A percentile compares a stretch with the other conserved stretches of the same genome.
Conservation (phyloP, 2,888 invertebrate species). For the Drosophila meridionalis region DNA sequence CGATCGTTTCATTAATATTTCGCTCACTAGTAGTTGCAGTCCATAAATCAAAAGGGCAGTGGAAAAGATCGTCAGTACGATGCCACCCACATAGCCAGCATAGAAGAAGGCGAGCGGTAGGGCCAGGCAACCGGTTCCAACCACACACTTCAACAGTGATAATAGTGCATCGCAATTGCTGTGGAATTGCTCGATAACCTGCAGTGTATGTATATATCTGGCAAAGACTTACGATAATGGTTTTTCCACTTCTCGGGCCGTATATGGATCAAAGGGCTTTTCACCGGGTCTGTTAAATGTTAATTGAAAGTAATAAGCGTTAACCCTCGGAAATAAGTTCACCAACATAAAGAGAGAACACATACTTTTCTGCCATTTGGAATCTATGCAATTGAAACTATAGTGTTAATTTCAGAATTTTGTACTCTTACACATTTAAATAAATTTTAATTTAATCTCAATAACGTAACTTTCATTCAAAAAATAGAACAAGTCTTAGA, state of each 20-base stretch:
- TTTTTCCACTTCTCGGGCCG: conserved; percentile 21
- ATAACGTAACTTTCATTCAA: too few relatives aligned
- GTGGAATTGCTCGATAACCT: neutral
- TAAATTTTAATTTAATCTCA: too few relatives aligned
- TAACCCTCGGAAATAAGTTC: neutral
- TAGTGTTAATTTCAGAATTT: neutral
- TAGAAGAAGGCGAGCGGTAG: conserved; percentile 57
- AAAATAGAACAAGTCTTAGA: neutral
- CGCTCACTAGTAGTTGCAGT: conserved; percentile 52
- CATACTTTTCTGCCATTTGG: neutral
- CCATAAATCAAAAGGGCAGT: conserved; percentile 51
- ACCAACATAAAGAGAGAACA: neutral
- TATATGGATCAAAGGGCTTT: conserved; percentile 48
- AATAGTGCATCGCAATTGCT: conserved; percentile 51
- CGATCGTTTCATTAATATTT: neutral
- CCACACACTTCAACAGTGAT: conserved; percentile 44
- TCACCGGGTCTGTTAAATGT: neutral
- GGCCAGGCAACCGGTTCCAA: conserved; percentile 60
- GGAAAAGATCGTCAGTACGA: conserved; percentile 1
- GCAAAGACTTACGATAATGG: conserved; percentile 51
- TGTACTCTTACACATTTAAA: neutral
- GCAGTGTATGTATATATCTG: neutral
- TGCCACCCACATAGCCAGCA: conserved; percentile 48
- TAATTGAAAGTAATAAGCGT: neutral
- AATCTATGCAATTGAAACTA: neutral